Evolutionary conservation across 2,888 invertebrate genomes (phyloP).

Genomic region (Koerneria pararmatus): DNA sequence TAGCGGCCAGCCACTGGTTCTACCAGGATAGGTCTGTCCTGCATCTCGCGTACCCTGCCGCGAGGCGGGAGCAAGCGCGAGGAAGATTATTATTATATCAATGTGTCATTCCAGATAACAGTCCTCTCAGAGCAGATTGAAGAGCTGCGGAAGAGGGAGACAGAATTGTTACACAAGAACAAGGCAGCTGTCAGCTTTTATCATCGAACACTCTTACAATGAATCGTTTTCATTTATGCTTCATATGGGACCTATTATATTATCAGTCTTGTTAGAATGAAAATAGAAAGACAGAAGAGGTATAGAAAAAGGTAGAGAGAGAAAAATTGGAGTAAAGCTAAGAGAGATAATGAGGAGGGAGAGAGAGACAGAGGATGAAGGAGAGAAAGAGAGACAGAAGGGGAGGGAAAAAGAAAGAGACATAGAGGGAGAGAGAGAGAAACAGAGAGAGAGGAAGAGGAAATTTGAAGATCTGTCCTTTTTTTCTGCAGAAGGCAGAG

Average conservation of each 20-base stretch:
- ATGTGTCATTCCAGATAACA: constrained; percentile 20
- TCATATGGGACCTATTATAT: background rate
- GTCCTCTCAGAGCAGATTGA: constrained; percentile 29
- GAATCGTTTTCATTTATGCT: background rate
- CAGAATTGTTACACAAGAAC: constrained; percentile 29
- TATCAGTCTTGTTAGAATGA: background rate
- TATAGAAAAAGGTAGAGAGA: background rate
- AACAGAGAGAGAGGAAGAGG: background rate
- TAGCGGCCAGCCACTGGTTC: too few species aligned
- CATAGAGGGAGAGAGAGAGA: background rate
- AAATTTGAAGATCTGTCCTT: background rate
- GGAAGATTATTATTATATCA: too few species aligned
- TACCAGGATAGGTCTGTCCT: too few species aligned
- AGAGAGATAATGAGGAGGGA: background rate
- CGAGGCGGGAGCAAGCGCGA: too few species aligned
- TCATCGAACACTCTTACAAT: background rate
- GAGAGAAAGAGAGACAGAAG: background rate
- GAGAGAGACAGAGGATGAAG: background rate
- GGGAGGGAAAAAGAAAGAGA: background rate
- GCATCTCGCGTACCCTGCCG: too few species aligned
- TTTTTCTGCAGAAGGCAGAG: constrained; percentile 29
- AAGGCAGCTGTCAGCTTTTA: constrained; percentile 24
- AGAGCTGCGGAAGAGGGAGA: constrained; percentile 30
- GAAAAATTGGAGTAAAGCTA: background rate
- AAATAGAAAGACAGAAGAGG: background rate